Conservation (phyloP, 1,140 invertebrate genomes). For the Drosophila kepulauana region DNA sequence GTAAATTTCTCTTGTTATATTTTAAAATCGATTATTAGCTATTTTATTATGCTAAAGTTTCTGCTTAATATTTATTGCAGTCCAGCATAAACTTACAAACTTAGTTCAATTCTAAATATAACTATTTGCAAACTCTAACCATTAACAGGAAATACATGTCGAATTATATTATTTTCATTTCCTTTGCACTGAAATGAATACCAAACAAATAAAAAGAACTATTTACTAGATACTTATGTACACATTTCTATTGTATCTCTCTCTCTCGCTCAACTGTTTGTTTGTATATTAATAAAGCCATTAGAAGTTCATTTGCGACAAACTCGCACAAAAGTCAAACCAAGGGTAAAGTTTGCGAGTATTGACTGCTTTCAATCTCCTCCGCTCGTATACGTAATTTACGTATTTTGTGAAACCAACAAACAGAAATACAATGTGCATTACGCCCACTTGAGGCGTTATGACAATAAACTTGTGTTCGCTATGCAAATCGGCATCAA, state of each 20-base stretch:
- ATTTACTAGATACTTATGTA: background rate
- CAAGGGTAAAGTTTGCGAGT: constrained; percentile 60
- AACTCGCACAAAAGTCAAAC: constrained; percentile 58
- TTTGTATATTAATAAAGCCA: constrained; percentile 10
- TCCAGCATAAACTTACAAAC: too few relatives aligned
- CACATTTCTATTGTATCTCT: background rate
- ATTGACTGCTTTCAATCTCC: constrained; percentile 44
- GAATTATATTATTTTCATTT: background rate
- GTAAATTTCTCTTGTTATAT: too few relatives aligned
- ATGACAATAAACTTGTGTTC: constrained; percentile 1
- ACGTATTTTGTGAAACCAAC: constrained; percentile 17
- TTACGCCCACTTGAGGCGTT: background rate
- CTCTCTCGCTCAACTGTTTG: background rate
- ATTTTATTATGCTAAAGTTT: too few relatives aligned
- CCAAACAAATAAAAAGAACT: constrained; percentile 3
- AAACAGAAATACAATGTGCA: background rate
- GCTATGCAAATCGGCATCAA: constrained; percentile 7
- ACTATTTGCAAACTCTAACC: too few relatives aligned
- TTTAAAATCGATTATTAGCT: too few relatives aligned
- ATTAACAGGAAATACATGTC: background rate
- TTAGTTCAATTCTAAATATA: too few relatives aligned
- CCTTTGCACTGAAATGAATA: background rate
- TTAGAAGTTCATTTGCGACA: constrained; percentile 31
- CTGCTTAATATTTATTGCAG: too few relatives aligned
- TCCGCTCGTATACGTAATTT: constrained; percentile 9